Evolutionary conservation across 2,888 invertebrate genomes (phyloP).

Genomic region (Dioctria linearis): DNA sequence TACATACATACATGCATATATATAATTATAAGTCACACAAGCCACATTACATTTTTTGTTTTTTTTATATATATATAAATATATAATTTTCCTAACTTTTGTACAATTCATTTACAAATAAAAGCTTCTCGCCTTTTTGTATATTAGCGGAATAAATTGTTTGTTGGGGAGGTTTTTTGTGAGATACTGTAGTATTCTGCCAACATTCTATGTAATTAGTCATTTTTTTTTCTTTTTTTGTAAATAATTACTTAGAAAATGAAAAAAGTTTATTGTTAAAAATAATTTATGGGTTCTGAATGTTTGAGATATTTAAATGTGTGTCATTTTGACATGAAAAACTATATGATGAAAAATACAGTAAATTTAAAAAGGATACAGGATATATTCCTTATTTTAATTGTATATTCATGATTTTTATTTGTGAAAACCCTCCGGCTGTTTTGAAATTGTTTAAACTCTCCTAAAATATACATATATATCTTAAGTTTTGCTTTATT

Average conservation of each 20-base stretch:
- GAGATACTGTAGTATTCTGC: slow-evolving; percentile 9
- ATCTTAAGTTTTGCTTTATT: no score
- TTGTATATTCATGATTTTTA: background rate
- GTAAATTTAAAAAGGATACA: background rate
- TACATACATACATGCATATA: slow-evolving; percentile 12
- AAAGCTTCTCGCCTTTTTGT: slow-evolving; percentile 22
- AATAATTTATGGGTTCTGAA: slow-evolving; percentile 49
- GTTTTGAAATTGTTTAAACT: background rate
- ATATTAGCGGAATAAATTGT: slow-evolving; percentile 1
- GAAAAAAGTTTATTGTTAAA: slow-evolving; percentile 15
- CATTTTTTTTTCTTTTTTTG: background rate
- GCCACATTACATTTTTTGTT: background rate
- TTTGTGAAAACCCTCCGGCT: slow-evolving; percentile 18
- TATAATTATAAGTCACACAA: background rate
- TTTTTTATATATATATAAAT: no score
- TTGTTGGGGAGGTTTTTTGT: slow-evolving; percentile 17
- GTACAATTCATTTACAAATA: slow-evolving; percentile 17
- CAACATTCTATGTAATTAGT: slow-evolving; percentile 27
- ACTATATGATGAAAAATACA: slow-evolving; percentile 4
- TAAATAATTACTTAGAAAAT: slow-evolving; percentile 10
- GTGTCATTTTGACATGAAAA: slow-evolving; percentile 3
- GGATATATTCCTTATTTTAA: background rate
- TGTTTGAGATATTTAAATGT: slow-evolving; percentile 47
- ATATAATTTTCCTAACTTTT: background rate
- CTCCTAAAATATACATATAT: no score